These are phyloP conservation scores for Meloidogyne floridensis DNA, from an alignment of 1,140 invertebrate species.

Conservation along the genomic window DNA sequence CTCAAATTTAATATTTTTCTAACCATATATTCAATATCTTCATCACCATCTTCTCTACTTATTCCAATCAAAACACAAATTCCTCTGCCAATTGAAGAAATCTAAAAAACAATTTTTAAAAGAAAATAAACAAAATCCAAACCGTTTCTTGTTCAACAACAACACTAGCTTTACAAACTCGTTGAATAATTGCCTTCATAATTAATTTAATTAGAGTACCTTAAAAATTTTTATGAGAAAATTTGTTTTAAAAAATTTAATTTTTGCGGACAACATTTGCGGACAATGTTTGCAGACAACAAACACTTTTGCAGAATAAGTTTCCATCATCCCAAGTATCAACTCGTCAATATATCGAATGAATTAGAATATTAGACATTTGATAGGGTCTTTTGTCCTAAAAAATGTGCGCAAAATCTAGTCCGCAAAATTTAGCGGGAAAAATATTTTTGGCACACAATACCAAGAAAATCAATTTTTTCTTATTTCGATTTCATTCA, in stretches of 20 bases:
- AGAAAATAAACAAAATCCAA: constrained; percentile 30
- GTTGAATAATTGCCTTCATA: constrained; percentile 58
- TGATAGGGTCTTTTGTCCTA: too few species aligned
- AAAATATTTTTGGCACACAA: too few species aligned
- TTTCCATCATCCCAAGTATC: too few species aligned
- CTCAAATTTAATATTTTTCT: constrained; percentile 80
- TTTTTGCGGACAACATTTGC: background rate
- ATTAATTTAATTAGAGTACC: background rate
- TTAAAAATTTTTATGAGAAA: background rate
- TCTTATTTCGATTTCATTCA: too few species aligned
- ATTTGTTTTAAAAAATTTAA: too few species aligned
- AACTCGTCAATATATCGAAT: too few species aligned
- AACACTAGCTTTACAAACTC: constrained; percentile 55
- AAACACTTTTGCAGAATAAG: too few species aligned
- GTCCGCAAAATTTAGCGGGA: too few species aligned
- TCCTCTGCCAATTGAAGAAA: constrained; percentile 76
- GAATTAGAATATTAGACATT: too few species aligned
- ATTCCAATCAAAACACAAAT: constrained; percentile 85
- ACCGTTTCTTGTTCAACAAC: constrained; percentile 55
- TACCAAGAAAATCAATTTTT: too few species aligned
- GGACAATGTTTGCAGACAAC: background rate
- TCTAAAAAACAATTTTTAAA: constrained; percentile 31
- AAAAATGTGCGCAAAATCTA: too few species aligned
- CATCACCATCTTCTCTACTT: constrained; percentile 75
- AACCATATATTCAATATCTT: constrained; percentile 83